Evolutionary conservation across 1,140 invertebrate species (phyloP).

Genomic region (Portunus trituberculatus): DNA sequence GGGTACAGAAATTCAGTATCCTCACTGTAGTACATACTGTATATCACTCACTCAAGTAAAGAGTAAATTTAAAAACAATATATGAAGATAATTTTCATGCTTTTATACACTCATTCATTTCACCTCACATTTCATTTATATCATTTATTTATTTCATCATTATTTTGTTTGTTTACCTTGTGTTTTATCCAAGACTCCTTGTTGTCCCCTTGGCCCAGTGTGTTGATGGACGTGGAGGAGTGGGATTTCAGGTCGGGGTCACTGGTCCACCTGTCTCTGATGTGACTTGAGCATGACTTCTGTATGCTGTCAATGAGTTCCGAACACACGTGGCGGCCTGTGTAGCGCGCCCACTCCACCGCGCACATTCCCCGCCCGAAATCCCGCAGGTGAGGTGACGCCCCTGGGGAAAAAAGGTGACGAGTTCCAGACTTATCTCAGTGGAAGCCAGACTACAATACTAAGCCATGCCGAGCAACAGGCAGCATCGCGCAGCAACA

Average conservation of each 20-base stretch:
- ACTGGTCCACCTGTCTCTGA: slow-evolving; percentile 62
- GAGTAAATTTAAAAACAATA: too few relatives aligned
- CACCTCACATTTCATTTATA: too few relatives aligned
- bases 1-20: too few relatives aligned
- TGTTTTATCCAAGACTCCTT: slow-evolving; percentile 71
- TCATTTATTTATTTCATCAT: too few relatives aligned
- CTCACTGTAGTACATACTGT: too few relatives aligned
- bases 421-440: background rate
- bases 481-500: too few relatives aligned
- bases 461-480: too few relatives aligned
- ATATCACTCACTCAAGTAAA: too few relatives aligned
- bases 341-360: slow-evolving; percentile 90
- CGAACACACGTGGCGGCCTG: slow-evolving; percentile 87
- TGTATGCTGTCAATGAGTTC: slow-evolving; percentile 85
- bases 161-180: slow-evolving; percentile 54
- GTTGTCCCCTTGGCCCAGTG: slow-evolving; percentile 56
- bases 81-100: too few relatives aligned
- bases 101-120: too few relatives aligned
- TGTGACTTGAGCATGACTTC: slow-evolving; percentile 69
- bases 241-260: slow-evolving; percentile 68
- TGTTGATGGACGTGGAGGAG: slow-evolving; percentile 65
- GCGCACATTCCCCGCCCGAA: slow-evolving; percentile 86
- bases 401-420: slow-evolving; percentile 82
- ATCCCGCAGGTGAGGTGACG: slow-evolving; percentile 87
- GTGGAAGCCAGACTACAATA: too few relatives aligned